Evolutionary conservation across 30 jellyfish, hydroid and myxozoan species (phyloP).

Genomic region (Turritopsis dohrnii): DNA sequence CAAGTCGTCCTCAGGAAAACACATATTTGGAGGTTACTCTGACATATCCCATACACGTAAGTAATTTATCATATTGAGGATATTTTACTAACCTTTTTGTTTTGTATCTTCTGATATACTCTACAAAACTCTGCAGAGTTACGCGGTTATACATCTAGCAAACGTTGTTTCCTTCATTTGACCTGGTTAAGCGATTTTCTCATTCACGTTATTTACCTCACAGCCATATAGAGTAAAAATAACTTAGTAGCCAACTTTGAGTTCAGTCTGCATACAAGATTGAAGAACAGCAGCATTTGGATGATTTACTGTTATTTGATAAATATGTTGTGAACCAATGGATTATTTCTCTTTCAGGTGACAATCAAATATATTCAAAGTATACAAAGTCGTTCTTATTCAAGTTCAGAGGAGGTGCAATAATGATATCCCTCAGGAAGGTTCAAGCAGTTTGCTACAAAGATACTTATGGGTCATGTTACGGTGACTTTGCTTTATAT

Average conservation of each 20-base stretch:
- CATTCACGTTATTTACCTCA: too few relatives aligned
- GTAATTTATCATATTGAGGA: neutral
- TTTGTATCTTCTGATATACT: too few relatives aligned
- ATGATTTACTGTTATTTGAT: too few relatives aligned
- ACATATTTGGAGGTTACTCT: neutral
- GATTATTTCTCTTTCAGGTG: neutral
- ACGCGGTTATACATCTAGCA: too few relatives aligned
- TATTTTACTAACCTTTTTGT: neutral
- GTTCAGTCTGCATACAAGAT: too few relatives aligned
- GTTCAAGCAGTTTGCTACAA: neutral
- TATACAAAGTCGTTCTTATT: neutral
- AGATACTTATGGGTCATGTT: neutral
- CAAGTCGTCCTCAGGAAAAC: neutral
- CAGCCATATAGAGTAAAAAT: too few relatives aligned
- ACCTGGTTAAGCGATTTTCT: too few relatives aligned
- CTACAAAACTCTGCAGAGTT: neutral
- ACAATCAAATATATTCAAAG: neutral
- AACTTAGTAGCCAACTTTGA: too few relatives aligned
- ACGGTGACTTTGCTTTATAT: neutral
- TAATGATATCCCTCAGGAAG: neutral
- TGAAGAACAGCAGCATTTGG: too few relatives aligned
- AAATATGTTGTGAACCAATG: neutral
- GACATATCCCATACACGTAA: neutral
- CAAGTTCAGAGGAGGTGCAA: neutral
- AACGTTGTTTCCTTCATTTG: too few relatives aligned